phyloP scores from a whole-genome alignment of 2,113 vertebrate genomes.

The Regulus satrapa region DNA sequence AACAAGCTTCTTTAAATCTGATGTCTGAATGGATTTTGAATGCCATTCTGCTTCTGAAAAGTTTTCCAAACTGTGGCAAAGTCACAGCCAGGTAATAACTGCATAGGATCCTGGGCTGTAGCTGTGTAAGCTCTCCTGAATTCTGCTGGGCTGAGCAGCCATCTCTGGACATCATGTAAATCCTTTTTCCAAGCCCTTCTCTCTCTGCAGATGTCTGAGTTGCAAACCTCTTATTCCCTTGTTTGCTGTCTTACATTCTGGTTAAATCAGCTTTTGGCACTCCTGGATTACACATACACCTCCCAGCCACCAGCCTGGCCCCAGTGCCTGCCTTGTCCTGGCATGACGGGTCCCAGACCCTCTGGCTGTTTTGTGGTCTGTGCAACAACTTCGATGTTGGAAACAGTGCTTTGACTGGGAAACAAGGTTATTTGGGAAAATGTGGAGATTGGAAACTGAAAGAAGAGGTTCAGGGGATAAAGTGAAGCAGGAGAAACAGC shows the following conservation, averaged over 20 bases:
- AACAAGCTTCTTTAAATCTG: not conserved
- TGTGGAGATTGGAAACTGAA: not conserved
- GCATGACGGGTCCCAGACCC: not conserved
- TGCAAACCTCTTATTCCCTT: not conserved
- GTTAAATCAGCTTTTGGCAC: not conserved
- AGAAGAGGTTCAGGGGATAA: not conserved
- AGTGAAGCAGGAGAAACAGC: not conserved
- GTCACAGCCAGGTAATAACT: not conserved
- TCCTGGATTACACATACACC: not conserved
- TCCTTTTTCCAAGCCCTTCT: not conserved
- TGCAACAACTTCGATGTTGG: not conserved
- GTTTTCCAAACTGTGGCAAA: not conserved
- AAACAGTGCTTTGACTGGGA: not conserved
- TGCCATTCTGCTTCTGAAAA: not conserved
- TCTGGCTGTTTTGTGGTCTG: not conserved
- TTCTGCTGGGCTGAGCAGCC: not conserved
- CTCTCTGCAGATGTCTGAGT: not conserved
- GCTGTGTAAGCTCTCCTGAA: not conserved
- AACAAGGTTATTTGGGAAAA: not conserved
- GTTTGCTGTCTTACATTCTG: not conserved
- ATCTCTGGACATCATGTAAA: not conserved
- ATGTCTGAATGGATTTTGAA: not conserved
- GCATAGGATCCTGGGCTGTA: too few relatives aligned
- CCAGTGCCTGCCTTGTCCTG: not conserved
- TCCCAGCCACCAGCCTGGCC: fast-evolving